Evolutionary conservation across 2,113 vertebrate genomes (phyloP).

Genomic region (Saguinus imperator): DNA sequence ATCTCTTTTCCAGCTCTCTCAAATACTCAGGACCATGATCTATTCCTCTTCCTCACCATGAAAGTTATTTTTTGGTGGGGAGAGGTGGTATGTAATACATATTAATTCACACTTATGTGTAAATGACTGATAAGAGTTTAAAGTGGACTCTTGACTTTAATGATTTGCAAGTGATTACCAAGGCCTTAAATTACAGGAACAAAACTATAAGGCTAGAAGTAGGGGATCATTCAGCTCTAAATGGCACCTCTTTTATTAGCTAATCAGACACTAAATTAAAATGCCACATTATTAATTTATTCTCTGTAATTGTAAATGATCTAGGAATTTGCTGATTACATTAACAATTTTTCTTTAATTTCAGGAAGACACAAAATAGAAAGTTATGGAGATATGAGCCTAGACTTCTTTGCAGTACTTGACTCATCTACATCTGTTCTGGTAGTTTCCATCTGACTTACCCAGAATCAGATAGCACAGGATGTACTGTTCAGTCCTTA

Average conservation of each 20-base stretch:
- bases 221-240: not conserved
- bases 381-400: not conserved
- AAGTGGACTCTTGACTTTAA: not conserved
- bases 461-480: not conserved
- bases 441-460: not conserved
- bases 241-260: slow-evolving; percentile 49
- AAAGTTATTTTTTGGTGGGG: not conserved
- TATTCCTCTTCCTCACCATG: not conserved
- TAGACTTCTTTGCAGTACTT: not conserved
- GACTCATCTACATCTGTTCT: not conserved
- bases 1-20: not conserved
- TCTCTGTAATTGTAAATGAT: slow-evolving; percentile 37
- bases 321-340: slow-evolving; percentile 58
- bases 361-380: slow-evolving; percentile 32
- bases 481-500: not conserved
- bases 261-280: slow-evolving; percentile 58
- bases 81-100: not conserved
- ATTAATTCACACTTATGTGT: not conserved
- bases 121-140: not conserved
- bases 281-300: slow-evolving; percentile 50
- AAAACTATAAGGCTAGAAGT: not conserved
- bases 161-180: not conserved
- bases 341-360: slow-evolving; percentile 60
- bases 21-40: not conserved
- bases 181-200: not conserved